These are phyloP conservation scores for Protophormia terraenovae DNA, from an alignment of 2,888 invertebrate species.

Conservation along the genomic window DNA sequence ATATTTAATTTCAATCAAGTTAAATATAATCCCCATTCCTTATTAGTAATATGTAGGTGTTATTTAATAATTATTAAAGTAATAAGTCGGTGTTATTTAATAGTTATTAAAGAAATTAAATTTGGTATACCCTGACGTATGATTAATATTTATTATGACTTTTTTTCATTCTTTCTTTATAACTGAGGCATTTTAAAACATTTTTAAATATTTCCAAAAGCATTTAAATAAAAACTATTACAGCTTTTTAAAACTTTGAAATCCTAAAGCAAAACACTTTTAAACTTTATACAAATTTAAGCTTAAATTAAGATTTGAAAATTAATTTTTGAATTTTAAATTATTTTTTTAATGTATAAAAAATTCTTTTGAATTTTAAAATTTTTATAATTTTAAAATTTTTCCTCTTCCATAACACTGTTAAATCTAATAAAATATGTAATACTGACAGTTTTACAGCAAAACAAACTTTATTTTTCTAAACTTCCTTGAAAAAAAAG, in stretches of 20 bases:
- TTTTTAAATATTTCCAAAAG: not conserved
- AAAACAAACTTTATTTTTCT: not conserved
- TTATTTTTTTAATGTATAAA: no score
- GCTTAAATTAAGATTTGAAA: not conserved
- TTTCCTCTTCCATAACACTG: not conserved
- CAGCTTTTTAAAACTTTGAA: not conserved
- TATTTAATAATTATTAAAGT: no score
- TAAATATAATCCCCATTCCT: no score
- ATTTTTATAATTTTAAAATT: not conserved
- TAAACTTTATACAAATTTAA: not conserved
- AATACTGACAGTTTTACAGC: not conserved
- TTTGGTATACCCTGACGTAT: not conserved
- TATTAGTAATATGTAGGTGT: no score
- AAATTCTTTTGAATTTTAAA: not conserved
- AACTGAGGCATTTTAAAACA: not conserved
- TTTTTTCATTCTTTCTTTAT: not conserved
- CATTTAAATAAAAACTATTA: not conserved
- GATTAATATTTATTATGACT: not conserved
- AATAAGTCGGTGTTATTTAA: no score
- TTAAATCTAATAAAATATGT: not conserved
- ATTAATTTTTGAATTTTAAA: no score
- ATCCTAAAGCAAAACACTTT: not conserved
- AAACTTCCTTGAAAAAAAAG: not conserved
- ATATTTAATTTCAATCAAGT: no score
- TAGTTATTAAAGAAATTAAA: no score